Conservation (phyloP, 2,888 invertebrate species). For the Gymnoscelis rufifasciata region DNA sequence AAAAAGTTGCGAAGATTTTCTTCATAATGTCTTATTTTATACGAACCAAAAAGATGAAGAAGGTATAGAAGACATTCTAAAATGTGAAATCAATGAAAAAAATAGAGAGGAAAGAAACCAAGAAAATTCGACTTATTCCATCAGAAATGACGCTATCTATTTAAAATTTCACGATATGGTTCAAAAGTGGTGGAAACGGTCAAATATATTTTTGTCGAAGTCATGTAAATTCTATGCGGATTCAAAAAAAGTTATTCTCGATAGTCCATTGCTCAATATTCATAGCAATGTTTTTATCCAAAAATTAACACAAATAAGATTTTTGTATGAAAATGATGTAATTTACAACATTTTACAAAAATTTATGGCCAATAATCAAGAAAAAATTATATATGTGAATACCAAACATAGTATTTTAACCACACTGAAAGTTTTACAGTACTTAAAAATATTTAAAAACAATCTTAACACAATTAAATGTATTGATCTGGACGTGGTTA, state of each 20-base stretch:
- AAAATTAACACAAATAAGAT: neutral
- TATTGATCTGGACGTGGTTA: slow-evolving; percentile 3
- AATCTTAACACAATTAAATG: neutral
- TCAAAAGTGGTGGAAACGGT: slow-evolving; percentile 32
- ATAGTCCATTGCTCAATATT: slow-evolving; percentile 6
- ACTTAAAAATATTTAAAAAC: neutral
- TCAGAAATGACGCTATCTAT: slow-evolving; percentile 28
- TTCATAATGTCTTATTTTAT: slow-evolving; percentile 22
- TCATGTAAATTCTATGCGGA: slow-evolving; percentile 20
- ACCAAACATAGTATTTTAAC: slow-evolving; percentile 4
- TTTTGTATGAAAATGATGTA: slow-evolving; percentile 4
- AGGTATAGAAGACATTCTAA: slow-evolving; percentile 27
- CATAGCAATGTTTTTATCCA: slow-evolving; percentile 1
- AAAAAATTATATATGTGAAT: neutral
- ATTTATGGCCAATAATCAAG: neutral
- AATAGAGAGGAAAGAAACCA: slow-evolving; percentile 4
- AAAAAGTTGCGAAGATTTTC: slow-evolving; percentile 6
- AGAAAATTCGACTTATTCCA: neutral
- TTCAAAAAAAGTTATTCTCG: slow-evolving; percentile 14
- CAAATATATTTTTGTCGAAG: slow-evolving; percentile 21
- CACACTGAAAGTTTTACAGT: slow-evolving; percentile 6
- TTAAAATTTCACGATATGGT: slow-evolving; percentile 28
- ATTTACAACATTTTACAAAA: neutral
- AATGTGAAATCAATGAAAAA: slow-evolving; percentile 22
- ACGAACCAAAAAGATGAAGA: slow-evolving; percentile 31